Percentiles rank a stretch among this genome's conserved stretches.
Conservation (phyloP, 53 echinoderm and acorn worm genomes). For the Echinometra lucunter region DNA sequence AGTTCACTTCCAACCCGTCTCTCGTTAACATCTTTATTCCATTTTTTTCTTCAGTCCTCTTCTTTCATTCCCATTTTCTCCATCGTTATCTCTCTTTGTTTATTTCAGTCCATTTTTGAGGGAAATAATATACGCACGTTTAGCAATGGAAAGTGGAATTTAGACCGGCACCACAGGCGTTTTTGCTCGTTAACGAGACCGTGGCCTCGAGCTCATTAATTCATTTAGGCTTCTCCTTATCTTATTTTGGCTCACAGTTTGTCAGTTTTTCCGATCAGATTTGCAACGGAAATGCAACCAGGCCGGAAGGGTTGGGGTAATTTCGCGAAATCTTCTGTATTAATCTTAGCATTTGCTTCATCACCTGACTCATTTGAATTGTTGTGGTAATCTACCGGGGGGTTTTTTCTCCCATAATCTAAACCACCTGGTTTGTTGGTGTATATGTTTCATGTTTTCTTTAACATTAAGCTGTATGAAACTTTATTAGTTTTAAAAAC, state of each 20-base stretch:
- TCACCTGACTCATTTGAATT: background rate
- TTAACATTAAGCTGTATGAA: too few species aligned
- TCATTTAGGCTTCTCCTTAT: background rate
- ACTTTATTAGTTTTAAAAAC: too few species aligned
- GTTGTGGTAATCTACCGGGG: background rate
- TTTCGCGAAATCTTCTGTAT: background rate
- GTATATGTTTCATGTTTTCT: too few species aligned
- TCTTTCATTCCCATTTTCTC: too few species aligned
- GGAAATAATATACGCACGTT: background rate
- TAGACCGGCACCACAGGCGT: background rate
- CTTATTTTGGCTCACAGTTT: background rate
- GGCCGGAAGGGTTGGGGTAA: background rate
- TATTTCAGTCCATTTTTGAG: background rate
- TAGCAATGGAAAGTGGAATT: conserved; percentile 5
- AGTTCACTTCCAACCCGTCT: background rate
- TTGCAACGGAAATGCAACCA: background rate
- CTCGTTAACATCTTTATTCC: background rate
- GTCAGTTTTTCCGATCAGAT: background rate
- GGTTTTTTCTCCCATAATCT: too few species aligned
- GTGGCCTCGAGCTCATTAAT: background rate
- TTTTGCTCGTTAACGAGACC: background rate
- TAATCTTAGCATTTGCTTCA: background rate
- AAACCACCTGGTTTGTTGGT: too few species aligned
- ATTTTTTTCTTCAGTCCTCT: background rate
- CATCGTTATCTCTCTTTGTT: background rate